Evolutionary conservation across 2,888 invertebrate species (phyloP).

Genomic region (Elegia similella): DNA sequence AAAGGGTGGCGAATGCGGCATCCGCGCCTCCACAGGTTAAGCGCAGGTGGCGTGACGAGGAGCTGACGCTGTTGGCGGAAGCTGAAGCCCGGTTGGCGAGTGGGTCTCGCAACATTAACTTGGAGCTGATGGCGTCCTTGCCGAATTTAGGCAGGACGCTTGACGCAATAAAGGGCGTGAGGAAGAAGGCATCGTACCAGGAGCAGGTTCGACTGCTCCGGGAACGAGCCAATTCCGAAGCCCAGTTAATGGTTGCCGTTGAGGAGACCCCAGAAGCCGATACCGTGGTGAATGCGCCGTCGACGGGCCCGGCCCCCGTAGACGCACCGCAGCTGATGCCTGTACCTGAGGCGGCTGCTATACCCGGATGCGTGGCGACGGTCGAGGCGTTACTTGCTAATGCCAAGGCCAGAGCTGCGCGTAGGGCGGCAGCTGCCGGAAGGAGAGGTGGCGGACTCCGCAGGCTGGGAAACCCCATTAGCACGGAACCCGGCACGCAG

Average conservation of each 20-base stretch:
- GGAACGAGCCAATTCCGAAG: no score
- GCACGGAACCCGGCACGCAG: no score
- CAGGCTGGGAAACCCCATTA: neutral
- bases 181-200: neutral
- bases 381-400: no score
- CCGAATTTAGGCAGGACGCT: neutral
- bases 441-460: neutral
- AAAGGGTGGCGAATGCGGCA: constrained; percentile 23
- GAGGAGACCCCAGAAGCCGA: no score
- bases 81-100: no score
- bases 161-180: neutral
- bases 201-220: neutral
- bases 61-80: no score
- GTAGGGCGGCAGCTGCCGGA: neutral
- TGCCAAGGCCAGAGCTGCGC: neutral
- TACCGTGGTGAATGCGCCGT: no score
- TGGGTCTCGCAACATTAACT: neutral
- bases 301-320: no score
- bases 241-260: no score
- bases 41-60: neutral
- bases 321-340: no score
- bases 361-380: no score
- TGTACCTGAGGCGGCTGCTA: no score
- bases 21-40: neutral
- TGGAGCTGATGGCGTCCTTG: neutral